phyloP scores from a whole-genome alignment of 2,888 invertebrate genomes.

The Serripes groenlandicus region DNA sequence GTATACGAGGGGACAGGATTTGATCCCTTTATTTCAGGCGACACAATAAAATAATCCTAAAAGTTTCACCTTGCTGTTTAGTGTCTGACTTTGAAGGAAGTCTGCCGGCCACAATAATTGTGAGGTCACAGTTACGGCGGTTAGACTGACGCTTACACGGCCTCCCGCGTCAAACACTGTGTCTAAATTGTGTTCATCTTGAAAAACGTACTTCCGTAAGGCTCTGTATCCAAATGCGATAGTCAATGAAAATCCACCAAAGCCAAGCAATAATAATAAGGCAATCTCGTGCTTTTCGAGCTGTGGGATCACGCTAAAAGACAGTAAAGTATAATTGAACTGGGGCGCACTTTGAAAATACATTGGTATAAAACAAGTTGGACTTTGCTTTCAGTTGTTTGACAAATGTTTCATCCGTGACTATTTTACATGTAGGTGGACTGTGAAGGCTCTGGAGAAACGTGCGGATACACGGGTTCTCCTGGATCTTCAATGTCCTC shows the following conservation, averaged over 20 bases:
- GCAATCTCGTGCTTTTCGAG: conserved; percentile 54
- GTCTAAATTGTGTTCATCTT: conserved; percentile 76
- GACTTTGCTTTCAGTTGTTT: too few relatives aligned
- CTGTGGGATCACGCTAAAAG: too few relatives aligned
- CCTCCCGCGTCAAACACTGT: conserved; percentile 80
- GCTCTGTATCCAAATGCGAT: conserved; percentile 73
- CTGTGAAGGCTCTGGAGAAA: too few relatives aligned
- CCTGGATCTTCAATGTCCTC: too few relatives aligned
- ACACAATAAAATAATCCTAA: not conserved
- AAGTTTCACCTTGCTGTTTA: conserved; percentile 70
- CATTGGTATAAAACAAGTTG: too few relatives aligned
- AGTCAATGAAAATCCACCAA: conserved; percentile 76
- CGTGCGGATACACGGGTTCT: too few relatives aligned
- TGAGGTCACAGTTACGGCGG: conserved; percentile 78
- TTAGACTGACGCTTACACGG: conserved; percentile 74
- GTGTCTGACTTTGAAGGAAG: conserved; percentile 74
- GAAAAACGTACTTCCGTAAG: conserved; percentile 76
- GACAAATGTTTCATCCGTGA: too few relatives aligned
- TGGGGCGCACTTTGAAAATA: too few relatives aligned
- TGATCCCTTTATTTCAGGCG: not conserved
- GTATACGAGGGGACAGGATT: too few relatives aligned
- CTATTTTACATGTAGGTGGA: too few relatives aligned
- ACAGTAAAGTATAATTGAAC: too few relatives aligned
- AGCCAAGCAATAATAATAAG: conserved; percentile 75
- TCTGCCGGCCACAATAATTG: conserved; percentile 80